Conservation (phyloP, 2,797 vertebrate genomes). For the Sebastiscus tertius region DNA sequence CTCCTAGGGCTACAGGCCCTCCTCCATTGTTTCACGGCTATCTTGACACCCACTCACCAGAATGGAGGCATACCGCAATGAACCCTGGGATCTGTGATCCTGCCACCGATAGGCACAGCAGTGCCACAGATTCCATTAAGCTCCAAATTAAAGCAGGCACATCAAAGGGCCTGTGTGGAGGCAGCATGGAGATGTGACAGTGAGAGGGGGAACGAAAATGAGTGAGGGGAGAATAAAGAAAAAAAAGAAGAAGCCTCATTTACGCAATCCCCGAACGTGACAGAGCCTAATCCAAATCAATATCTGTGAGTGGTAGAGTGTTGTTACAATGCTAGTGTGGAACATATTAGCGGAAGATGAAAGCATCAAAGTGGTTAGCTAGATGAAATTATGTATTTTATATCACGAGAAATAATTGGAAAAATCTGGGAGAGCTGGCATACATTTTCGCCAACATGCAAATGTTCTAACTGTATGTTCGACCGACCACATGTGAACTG, state of each 20-base stretch:
- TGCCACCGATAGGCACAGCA: constrained; percentile 81
- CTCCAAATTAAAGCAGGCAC: constrained; percentile 86
- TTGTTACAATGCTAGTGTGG: constrained; percentile 74
- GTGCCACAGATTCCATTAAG: constrained; percentile 84
- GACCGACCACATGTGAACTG: constrained; percentile 32
- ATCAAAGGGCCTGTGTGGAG: constrained; percentile 81
- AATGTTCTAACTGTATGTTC: constrained; percentile 36
- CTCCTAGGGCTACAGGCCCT: constrained; percentile 72
- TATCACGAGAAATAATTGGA: constrained; percentile 69
- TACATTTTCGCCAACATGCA: constrained; percentile 53
- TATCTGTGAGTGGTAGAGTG: constrained; percentile 77
- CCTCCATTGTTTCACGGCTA: constrained; percentile 82
- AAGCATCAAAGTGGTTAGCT: constrained; percentile 76
- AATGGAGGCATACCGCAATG: constrained; percentile 78
- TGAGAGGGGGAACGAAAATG: constrained; percentile 67
- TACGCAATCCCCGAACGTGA: constrained; percentile 75
- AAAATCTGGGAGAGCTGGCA: constrained; percentile 57
- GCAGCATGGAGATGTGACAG: constrained; percentile 76
- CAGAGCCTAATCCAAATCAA: constrained; percentile 80
- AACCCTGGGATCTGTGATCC: constrained; percentile 82
- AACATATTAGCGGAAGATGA: constrained; percentile 79
- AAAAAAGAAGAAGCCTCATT: constrained; percentile 66
- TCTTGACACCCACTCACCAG: constrained; percentile 82
- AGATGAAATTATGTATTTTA: constrained; percentile 79
- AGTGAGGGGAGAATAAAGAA: constrained; percentile 68